phyloP scores from a whole-genome alignment of 1,140 invertebrate genomes.

The Drosophila asahinai region DNA sequence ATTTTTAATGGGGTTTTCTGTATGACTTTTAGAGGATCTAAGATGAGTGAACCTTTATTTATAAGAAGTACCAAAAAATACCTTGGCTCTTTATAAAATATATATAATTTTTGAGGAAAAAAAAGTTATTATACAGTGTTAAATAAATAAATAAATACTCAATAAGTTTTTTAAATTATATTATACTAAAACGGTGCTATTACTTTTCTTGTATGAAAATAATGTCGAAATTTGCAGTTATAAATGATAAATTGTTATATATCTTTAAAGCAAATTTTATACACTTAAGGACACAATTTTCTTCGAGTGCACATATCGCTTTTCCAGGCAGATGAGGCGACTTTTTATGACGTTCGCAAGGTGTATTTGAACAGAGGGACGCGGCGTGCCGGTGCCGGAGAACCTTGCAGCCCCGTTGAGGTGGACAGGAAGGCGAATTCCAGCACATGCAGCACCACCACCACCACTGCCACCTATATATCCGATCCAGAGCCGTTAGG shows the following conservation, averaged over 20 bases:
- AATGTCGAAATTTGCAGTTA: no score
- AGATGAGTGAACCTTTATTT: background rate
- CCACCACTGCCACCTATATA: background rate
- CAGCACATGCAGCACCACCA: constrained; percentile 48
- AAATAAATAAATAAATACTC: no score
- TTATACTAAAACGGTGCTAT: no score
- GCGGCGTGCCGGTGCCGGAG: constrained; percentile 4
- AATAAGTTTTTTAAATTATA: no score
- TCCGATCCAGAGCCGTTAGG: constrained; percentile 62
- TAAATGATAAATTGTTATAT: no score
- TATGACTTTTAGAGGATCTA: background rate
- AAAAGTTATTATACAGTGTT: no score
- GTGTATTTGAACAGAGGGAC: constrained; percentile 75
- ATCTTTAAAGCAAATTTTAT: background rate
- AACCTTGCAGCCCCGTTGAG: constrained; percentile 33
- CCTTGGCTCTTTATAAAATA: no score
- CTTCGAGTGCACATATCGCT: constrained; percentile 42
- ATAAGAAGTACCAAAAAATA: no score
- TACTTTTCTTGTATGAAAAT: no score
- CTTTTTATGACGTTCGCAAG: constrained; percentile 54
- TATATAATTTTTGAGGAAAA: no score
- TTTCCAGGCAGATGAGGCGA: constrained; percentile 66
- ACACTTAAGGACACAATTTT: background rate
- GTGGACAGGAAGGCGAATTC: constrained; percentile 59
- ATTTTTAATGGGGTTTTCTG: background rate